These are phyloP conservation scores for Centropyge bicolor DNA, from an alignment of 2,797 vertebrate genomes.

Conservation along the genomic window DNA sequence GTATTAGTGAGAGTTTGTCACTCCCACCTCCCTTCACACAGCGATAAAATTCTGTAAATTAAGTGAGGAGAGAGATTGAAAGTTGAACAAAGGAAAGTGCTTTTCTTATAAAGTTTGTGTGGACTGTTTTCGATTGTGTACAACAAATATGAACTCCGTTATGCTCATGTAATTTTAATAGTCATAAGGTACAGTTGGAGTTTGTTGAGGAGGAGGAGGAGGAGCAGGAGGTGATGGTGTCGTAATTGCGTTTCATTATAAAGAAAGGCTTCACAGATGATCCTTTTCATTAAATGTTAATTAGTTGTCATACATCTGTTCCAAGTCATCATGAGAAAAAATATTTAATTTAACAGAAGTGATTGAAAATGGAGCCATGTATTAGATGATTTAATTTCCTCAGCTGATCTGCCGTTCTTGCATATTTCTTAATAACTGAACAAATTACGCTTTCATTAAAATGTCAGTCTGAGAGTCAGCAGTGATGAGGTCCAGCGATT, in stretches of 20 bases:
- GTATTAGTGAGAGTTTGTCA: constrained; percentile 65
- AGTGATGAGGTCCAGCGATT: not conserved
- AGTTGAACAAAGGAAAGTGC: constrained; percentile 49
- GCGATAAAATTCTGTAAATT: constrained; percentile 39
- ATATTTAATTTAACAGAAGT: constrained; percentile 26
- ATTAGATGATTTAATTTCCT: constrained; percentile 45
- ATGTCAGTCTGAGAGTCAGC: constrained; percentile 24
- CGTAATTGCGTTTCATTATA: constrained; percentile 45
- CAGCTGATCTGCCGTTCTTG: constrained; percentile 26
- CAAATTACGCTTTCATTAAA: constrained; percentile 54
- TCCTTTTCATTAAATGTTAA: constrained; percentile 67
- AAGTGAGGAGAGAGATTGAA: constrained; percentile 39
- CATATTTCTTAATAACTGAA: constrained; percentile 43
- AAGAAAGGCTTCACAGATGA: constrained; percentile 34
- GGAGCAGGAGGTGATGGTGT: constrained; percentile 1
- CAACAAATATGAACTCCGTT: constrained; percentile 24
- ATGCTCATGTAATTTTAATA: constrained; percentile 25
- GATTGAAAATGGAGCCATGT: constrained; percentile 40
- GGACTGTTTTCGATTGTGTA: constrained; percentile 10
- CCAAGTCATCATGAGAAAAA: constrained; percentile 8
- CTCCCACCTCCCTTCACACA: constrained; percentile 53
- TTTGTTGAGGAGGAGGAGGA: not conserved
- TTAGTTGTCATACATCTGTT: constrained; percentile 63
- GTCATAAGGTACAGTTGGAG: constrained; percentile 19
- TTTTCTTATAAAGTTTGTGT: constrained; percentile 16